Evolutionary conservation across 2,888 invertebrate species (phyloP).

Genomic region (Amphipyra tragopoginis): DNA sequence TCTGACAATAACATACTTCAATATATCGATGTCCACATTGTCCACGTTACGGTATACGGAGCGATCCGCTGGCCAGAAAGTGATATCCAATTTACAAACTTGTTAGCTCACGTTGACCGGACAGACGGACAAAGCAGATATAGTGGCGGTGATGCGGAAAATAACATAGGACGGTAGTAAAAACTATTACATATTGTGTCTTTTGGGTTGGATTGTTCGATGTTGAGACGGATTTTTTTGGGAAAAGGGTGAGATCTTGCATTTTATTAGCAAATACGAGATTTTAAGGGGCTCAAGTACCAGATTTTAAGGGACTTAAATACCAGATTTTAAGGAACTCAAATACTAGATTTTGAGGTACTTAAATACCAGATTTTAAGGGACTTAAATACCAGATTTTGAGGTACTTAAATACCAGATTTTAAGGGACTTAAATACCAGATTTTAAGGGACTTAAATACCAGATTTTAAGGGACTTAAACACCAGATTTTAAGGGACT

Average conservation of each 20-base stretch:
- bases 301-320: no score
- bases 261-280: background rate
- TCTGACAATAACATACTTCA: background rate
- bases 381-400: no score
- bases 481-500: no score
- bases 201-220: background rate
- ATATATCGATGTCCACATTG: conserved; percentile 7
- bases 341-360: no score
- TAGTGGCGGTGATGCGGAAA: conserved; percentile 17
- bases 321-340: no score
- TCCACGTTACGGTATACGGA: conserved; percentile 2
- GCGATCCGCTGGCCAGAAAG: conserved; percentile 11
- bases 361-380: no score
- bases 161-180: conserved; percentile 18
- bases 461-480: no score
- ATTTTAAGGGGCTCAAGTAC: no score
- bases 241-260: background rate
- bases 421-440: no score
- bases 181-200: conserved; percentile 17
- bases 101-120: conserved; percentile 28
- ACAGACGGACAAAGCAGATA: conserved; percentile 25
- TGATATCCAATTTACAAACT: conserved; percentile 42
- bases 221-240: background rate
- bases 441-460: no score
- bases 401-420: no score